Evolutionary conservation across 1,140 invertebrate species (phyloP).

Genomic region (Aporrectodea caliginosa): DNA sequence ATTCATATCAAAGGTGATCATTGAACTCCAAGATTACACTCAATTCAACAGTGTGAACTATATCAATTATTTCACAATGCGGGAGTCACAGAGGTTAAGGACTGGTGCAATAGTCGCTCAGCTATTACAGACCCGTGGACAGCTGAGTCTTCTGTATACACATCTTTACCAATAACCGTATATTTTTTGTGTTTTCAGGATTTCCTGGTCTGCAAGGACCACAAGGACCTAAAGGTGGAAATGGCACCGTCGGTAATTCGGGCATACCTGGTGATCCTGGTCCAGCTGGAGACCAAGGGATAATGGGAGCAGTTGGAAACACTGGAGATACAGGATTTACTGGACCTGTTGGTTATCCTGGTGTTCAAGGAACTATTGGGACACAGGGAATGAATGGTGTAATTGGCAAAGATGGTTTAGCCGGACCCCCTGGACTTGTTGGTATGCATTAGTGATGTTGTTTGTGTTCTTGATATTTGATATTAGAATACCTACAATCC

Average conservation of each 20-base stretch:
- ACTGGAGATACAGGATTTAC: slow-evolving; percentile 4
- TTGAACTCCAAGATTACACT: too few relatives aligned
- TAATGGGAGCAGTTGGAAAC: background rate
- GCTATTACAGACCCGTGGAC: too few relatives aligned
- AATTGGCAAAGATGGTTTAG: background rate
- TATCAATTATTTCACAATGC: too few relatives aligned
- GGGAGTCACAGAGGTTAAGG: too few relatives aligned
- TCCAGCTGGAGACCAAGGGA: background rate
- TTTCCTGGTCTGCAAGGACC: background rate
- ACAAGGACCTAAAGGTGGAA: background rate
- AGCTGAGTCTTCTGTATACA: too few relatives aligned
- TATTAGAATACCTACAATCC: too few relatives aligned
- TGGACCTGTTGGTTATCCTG: slow-evolving; percentile 3
- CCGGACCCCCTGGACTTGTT: background rate
- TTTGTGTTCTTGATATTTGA: background rate
- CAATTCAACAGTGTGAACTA: too few relatives aligned
- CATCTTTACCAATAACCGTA: too few relatives aligned
- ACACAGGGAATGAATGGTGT: background rate
- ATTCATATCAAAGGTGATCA: too few relatives aligned
- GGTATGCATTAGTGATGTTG: background rate
- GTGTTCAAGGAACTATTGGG: background rate
- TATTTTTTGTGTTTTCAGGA: background rate
- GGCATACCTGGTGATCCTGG: slow-evolving; percentile 8
- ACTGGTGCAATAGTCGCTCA: too few relatives aligned
- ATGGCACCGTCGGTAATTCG: background rate